Evolutionary conservation across 1,140 invertebrate genomes (phyloP).

Genomic region (Drosophila virilis): DNA sequence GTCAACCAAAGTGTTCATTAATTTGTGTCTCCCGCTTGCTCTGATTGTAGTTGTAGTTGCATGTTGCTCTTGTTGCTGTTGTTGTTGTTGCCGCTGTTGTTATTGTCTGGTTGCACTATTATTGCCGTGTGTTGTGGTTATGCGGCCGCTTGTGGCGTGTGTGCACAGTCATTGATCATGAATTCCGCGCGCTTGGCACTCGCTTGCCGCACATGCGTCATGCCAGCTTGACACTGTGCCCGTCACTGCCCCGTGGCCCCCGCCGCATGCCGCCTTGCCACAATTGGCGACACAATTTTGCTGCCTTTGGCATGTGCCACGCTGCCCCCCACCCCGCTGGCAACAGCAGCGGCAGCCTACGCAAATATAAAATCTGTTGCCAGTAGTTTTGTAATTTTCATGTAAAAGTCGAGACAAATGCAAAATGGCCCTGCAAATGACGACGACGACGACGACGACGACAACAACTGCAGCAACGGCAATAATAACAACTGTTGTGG

Average conservation of each 20-base stretch:
- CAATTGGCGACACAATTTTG: conserved; percentile 77
- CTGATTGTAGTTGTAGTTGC: conserved; percentile 45
- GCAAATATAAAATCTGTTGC: conserved; percentile 64
- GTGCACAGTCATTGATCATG: conserved; percentile 80
- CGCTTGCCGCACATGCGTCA: conserved; percentile 71
- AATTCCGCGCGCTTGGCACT: conserved; percentile 78
- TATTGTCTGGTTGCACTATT: conserved; percentile 53
- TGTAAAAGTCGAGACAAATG: conserved; percentile 80
- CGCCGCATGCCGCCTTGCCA: conserved; percentile 24
- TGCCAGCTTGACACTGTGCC: conserved; percentile 44
- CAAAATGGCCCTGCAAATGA: conserved; percentile 76
- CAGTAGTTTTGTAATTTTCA: conserved; percentile 82
- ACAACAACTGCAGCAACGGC: conserved; percentile 6
- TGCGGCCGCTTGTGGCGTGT: conserved; percentile 57
- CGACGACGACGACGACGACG: conserved; percentile 16
- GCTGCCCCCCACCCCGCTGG: not conserved
- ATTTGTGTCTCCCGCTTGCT: conserved; percentile 64
- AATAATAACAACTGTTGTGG: conserved; percentile 39
- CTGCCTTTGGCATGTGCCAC: conserved; percentile 75
- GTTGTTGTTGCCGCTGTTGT: conserved; percentile 39
- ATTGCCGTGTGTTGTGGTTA: conserved; percentile 39
- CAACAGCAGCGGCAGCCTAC: conserved; percentile 46
- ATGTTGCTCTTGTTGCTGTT: conserved; percentile 30
- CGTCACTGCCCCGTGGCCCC: not conserved
- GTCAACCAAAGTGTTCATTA: conserved; percentile 81